Conservation (phyloP, 2,888 invertebrate species). For the Masnerella sp. region DNA sequence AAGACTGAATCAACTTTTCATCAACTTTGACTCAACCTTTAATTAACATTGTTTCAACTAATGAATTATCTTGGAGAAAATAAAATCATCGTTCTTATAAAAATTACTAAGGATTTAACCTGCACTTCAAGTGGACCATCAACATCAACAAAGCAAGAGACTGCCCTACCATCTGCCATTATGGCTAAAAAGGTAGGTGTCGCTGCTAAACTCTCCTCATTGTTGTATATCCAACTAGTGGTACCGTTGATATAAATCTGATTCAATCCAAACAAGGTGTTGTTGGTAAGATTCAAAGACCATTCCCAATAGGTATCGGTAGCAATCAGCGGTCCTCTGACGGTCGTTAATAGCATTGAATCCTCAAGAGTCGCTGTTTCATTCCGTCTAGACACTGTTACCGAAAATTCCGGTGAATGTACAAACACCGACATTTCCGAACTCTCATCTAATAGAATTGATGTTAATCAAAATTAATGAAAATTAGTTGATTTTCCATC, state of each 20-base stretch:
- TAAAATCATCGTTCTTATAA: neutral
- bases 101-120: neutral
- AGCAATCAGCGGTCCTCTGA: slow-evolving; percentile 81
- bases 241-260: slow-evolving; percentile 77
- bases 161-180: slow-evolving; percentile 44
- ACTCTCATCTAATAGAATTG: slow-evolving; percentile 5
- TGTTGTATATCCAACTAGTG: slow-evolving; percentile 64
- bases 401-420: slow-evolving; percentile 62
- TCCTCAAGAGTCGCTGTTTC: slow-evolving; percentile 58
- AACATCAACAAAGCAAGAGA: slow-evolving; percentile 58
- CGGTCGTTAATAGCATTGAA: slow-evolving; percentile 78
- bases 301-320: slow-evolving; percentile 80
- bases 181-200: slow-evolving; percentile 62
- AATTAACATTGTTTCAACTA: too few species aligned
- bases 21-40: too few species aligned
- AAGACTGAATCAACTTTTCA: too few species aligned
- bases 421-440: slow-evolving; percentile 53
- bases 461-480: too few species aligned
- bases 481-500: too few species aligned
- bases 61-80: too few species aligned
- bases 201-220: slow-evolving; percentile 56
- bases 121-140: slow-evolving; percentile 58
- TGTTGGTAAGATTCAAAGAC: slow-evolving; percentile 79
- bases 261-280: slow-evolving; percentile 80
- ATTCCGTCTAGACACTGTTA: slow-evolving; percentile 71